Conservation (phyloP, 2,888 invertebrate species). For the Tinea semifulvella region DNA sequence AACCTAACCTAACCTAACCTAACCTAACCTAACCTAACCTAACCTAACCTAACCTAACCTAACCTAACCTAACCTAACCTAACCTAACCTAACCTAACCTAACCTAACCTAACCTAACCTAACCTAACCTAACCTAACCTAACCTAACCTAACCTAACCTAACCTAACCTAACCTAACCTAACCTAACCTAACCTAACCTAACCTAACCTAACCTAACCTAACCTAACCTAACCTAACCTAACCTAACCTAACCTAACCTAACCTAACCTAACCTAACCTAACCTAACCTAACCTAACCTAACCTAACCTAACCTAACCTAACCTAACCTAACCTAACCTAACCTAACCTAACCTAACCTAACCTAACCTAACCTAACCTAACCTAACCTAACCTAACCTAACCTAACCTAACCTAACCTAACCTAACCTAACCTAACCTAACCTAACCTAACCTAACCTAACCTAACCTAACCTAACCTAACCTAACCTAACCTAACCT, state of each 20-base stretch:
- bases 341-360: slow-evolving; percentile 10
- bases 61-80: slow-evolving; percentile 14
- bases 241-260: slow-evolving; percentile 12
- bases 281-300: slow-evolving; percentile 14
- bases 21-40: slow-evolving; percentile 16
- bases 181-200: slow-evolving; percentile 14
- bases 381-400: slow-evolving; percentile 15
- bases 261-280: slow-evolving; percentile 14
- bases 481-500: slow-evolving; percentile 17
- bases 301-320: no score
- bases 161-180: slow-evolving; percentile 14
- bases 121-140: slow-evolving; percentile 13
- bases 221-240: slow-evolving; percentile 14
- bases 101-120: slow-evolving; percentile 12
- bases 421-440: slow-evolving; percentile 17
- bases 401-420: slow-evolving; percentile 17
- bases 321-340: slow-evolving; percentile 13
- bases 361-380: slow-evolving; percentile 12
- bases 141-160: slow-evolving; percentile 14
- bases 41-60: slow-evolving; percentile 14
- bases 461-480: slow-evolving; percentile 17
- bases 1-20: slow-evolving; percentile 17
- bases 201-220: slow-evolving; percentile 14
- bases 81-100: slow-evolving; percentile 13
- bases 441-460: slow-evolving; percentile 17